Evolutionary conservation across 2,888 invertebrate genomes (phyloP).

Genomic region (Silvanus unidentatus): DNA sequence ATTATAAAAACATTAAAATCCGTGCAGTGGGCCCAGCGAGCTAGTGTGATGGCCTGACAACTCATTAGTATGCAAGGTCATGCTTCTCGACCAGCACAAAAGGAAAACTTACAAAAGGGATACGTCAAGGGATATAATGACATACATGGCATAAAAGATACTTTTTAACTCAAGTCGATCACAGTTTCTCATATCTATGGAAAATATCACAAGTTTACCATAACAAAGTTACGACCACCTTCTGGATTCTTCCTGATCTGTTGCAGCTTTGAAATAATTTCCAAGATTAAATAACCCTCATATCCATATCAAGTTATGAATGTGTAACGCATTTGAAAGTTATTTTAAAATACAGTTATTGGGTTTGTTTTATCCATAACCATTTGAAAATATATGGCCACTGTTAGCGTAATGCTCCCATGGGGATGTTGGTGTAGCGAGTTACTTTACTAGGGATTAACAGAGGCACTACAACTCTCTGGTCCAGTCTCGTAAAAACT

Average conservation of each 20-base stretch:
- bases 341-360: no score
- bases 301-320: no score
- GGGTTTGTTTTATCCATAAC: not conserved
- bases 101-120: slow-evolving; percentile 44
- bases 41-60: slow-evolving; percentile 28
- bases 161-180: slow-evolving; percentile 28
- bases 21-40: slow-evolving; percentile 20
- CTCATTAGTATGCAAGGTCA: slow-evolving; percentile 47
- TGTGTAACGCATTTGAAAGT: no score
- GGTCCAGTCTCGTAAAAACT: slow-evolving; percentile 30
- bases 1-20: slow-evolving; percentile 49
- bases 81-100: slow-evolving; percentile 40
- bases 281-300: no score
- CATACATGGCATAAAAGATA: slow-evolving; percentile 39
- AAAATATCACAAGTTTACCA: no score
- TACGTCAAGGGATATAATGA: slow-evolving; percentile 41
- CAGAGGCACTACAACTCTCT: slow-evolving; percentile 25
- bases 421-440: not conserved
- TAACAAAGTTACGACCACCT: no score
- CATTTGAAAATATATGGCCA: not conserved
- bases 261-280: no score
- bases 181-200: no score
- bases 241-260: no score
- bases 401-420: not conserved
- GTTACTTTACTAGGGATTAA: slow-evolving; percentile 19